Base-by-base conservation (phyloP, 92 coral and sea anemone genomes). In the Muricea muricata region DNA sequence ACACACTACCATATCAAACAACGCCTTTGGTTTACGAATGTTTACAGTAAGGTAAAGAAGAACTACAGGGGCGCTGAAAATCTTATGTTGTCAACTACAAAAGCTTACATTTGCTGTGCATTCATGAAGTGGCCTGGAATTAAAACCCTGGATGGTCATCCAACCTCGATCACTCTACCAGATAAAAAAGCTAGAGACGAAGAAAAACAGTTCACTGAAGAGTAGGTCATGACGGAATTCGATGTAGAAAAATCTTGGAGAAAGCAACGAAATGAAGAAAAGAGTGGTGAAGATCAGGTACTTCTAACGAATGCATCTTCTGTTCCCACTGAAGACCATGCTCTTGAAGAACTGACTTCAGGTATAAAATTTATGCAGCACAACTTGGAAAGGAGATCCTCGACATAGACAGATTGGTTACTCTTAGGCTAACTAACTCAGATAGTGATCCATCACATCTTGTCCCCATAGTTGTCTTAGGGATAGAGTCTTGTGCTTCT, bases 1-100 rank as follows among this genome's bases (percentile, higher is more conserved):
- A 90, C 93, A 56, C 66, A 80, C 7, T 87, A 78, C 81, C 50
- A 87, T 56, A 21, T 90, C 20, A 73, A 88, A 20, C 88, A 90
- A 34, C 73, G 67, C 9, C 82, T 90, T 78, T 77, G 88, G n/a
- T 70, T 87, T 24, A 85, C 77, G 11, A 90, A 90, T 69, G 76
- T 69, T 3, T 30, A 30, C 46, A 30, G 21, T 14, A 18, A 31
- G 14, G 76, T 69, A 9, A 69, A 69, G 23, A 69, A 69, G 76
- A 69, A 69, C 23, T 69, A 29, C 76, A 30, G 23, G 47, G 48
- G 26, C 12, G 40, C 76, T 3, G 45, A 34, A 10, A 33, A 12
- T 29, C 46, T 69, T 12, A 69, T 69, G 76, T 18, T 29, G 40
- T 29, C 25, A 31, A 48, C 48, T 11, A 69, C 76, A 4, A 69